Evolutionary conservation across 1,140 invertebrate genomes (phyloP), one percentile per base, ranked within the genome.

Genomic region (Bradynema listronoti): DNA sequence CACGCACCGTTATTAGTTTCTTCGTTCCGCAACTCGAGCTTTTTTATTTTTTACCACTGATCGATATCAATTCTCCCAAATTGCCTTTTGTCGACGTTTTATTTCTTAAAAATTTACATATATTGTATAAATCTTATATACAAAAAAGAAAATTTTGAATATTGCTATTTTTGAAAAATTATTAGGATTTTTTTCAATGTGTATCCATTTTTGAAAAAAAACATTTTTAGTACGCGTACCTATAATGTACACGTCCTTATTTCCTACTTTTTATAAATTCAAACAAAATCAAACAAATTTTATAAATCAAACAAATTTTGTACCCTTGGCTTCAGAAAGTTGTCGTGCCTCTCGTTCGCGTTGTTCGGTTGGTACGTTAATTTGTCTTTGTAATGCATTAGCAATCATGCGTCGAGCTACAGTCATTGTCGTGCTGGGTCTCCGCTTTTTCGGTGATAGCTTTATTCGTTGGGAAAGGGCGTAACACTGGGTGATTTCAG

Each of bases 371-470:
- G 52, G 52, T 45, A 55, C 52, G n/a, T 55, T 19, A 4, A 55
- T 27, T n/a, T 45, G 33, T 14, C 41, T 27, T n/a, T 27, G 19
- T 3, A 55, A 45, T n/a, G 52, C n/a, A 16, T 55, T 55, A 14
- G 33, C 52, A 55, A 55, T 55, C 52, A 55, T 50, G 24, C 52
- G 27, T n/a, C 52, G 22, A 2, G 52, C 52, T 11, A 55, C 52
- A n/a, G 52, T 16, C 16, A 45, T 45, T 4, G 33, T 49, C 14
- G 52, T 46, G 41, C 25, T 22, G 11, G 52, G 52, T 19, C 52
- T 30, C 16, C n/a, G n/a, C n/a, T 24, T 30, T 43, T 14, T 55
- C 4, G 52, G 33, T 50, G 29, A 30, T 29, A 32, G n/a, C 52
- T 55, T 55, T n/a, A 55, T n/a, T n/a, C n/a, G n/a, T n/a, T n/a